phyloP scores from a whole-genome alignment of 2,113 vertebrate species.

The Numida meleagris region DNA sequence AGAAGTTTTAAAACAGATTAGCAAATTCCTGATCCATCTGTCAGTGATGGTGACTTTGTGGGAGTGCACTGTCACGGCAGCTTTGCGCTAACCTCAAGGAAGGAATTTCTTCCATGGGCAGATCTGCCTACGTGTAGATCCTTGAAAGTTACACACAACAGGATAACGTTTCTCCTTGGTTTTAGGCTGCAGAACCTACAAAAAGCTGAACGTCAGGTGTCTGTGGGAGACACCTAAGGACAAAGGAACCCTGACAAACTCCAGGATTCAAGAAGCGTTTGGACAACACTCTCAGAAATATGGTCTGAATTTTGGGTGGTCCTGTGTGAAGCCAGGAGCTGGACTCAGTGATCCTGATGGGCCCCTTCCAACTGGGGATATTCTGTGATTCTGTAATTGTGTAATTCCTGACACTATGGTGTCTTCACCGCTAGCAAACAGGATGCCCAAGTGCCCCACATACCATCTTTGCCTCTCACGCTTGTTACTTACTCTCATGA shows the following conservation, averaged over 20 bases:
- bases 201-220: neutral
- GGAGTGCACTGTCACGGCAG: rapidly evolving
- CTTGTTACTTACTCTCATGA: neutral
- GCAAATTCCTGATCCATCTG: neutral
- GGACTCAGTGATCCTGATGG: neutral
- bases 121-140: neutral
- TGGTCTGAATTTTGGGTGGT: neutral
- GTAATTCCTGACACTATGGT: neutral
- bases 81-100: neutral
- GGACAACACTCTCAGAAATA: neutral
- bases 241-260: neutral
- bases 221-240: neutral
- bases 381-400: neutral
- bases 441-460: rapidly evolving
- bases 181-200: neutral
- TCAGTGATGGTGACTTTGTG: neutral
- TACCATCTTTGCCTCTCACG: neutral
- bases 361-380: neutral
- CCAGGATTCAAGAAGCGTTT: neutral
- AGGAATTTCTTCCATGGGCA: neutral
- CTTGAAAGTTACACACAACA: neutral
- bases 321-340: neutral
- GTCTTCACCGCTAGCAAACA: neutral
- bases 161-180: neutral
- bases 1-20: neutral